A percentile compares a stretch with the other conserved stretches of the same genome.
phyloP scores from a whole-genome alignment of 2,888 invertebrate species.

The Papilio protenor region DNA sequence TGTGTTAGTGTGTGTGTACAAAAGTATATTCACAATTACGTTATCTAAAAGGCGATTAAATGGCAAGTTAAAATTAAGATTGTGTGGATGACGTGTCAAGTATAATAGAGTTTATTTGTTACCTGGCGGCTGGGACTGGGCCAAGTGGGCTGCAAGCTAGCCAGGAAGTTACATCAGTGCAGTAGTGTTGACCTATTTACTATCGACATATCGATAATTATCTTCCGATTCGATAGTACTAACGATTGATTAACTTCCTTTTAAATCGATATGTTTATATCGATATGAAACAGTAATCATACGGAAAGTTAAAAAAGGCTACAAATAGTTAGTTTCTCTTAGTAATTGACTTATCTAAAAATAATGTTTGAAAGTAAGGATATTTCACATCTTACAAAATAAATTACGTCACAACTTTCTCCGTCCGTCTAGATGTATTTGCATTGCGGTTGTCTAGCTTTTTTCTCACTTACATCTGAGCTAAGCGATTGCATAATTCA shows the following conservation, averaged over 20 bases:
- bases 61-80: constrained; percentile 27
- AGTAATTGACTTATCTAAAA: background rate
- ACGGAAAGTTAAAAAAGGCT: too few species aligned
- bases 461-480: background rate
- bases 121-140: constrained; percentile 44
- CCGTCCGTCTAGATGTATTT: constrained; percentile 7
- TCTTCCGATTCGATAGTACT: background rate
- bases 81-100: constrained; percentile 37
- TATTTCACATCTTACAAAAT: background rate
- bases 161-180: constrained; percentile 66
- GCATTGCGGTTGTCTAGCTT: constrained; percentile 5
- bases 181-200: constrained; percentile 20
- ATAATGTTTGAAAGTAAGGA: background rate
- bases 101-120: constrained; percentile 38
- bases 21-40: background rate
- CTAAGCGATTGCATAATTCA: background rate
- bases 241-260: background rate
- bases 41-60: background rate
- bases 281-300: background rate
- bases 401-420: constrained; percentile 20
- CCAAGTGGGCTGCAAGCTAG: constrained; percentile 59
- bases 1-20: background rate
- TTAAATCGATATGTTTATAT: background rate
- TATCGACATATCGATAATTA: background rate
- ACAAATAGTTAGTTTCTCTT: background rate